These are phyloP conservation scores for Morone saxatilis DNA, from an alignment of 2,113 vertebrate genomes.

Conservation along the genomic window DNA sequence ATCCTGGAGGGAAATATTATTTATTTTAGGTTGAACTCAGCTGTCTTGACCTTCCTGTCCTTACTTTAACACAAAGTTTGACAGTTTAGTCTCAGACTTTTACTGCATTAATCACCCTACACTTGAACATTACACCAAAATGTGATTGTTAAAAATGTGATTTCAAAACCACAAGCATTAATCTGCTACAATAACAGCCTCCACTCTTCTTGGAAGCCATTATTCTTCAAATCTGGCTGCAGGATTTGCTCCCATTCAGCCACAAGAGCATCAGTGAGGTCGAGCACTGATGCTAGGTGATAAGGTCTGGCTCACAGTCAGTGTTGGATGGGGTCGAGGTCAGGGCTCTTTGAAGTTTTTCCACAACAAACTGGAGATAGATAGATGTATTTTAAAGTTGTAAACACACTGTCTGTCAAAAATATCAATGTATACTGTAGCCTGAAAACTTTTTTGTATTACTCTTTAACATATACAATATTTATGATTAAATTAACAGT, in stretches of 20 bases:
- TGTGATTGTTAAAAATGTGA: not conserved
- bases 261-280: not conserved
- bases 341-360: not conserved
- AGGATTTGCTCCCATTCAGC: not conserved
- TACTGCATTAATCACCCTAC: not conserved
- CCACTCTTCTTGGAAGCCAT: too few species aligned
- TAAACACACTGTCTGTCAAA: too few species aligned
- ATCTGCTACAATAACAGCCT: too few species aligned
- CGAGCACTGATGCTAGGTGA: not conserved
- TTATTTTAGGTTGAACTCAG: not conserved
- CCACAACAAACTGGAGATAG: not conserved
- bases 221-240: not conserved
- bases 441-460: too few species aligned
- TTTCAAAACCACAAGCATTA: too few species aligned
- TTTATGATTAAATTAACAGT: too few species aligned
- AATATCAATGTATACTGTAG: too few species aligned
- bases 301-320: not conserved
- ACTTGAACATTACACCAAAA: not conserved
- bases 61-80: not conserved
- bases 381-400: too few species aligned
- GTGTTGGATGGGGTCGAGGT: not conserved
- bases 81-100: not conserved
- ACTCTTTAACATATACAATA: too few species aligned
- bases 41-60: not conserved
- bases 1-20: not conserved